Conservation (phyloP, 2,888 invertebrate genomes). For the Ophion obscuratus region DNA sequence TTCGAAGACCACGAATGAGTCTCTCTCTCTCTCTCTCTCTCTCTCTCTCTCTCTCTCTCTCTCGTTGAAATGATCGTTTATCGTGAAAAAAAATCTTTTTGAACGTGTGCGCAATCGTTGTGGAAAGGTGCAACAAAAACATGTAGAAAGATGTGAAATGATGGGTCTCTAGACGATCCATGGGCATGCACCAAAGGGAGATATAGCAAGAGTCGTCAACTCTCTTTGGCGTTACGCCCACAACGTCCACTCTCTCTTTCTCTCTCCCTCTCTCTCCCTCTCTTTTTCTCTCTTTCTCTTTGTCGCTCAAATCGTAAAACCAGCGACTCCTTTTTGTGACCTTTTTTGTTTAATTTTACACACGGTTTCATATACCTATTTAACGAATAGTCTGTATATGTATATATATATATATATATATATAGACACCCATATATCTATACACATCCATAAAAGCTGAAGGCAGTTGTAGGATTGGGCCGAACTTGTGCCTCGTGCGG, state of each 20-base stretch:
- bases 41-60: not conserved
- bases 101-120: not conserved
- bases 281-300: conserved; percentile 1
- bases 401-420: not conserved
- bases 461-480: conserved; percentile 31
- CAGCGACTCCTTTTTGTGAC: conserved; percentile 10
- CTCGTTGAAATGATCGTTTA: conserved; percentile 20
- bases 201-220: conserved; percentile 19
- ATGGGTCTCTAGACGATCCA: not conserved
- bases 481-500: conserved; percentile 62
- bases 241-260: conserved; percentile 25
- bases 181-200: not conserved
- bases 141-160: not conserved
- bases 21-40: not conserved
- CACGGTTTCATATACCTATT: conserved; percentile 25
- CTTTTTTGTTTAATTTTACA: conserved; percentile 17
- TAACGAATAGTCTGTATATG: not conserved
- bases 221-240: conserved; percentile 31
- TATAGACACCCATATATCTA: not conserved
- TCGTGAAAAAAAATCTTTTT: conserved; percentile 13
- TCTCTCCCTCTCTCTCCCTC: conserved; percentile 5
- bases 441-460: not conserved
- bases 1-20: not conserved
- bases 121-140: not conserved
- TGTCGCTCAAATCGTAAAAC: conserved; percentile 39